Evolutionary conservation across 2,888 invertebrate species (phyloP).

Genomic region (Caenorhabditis sp.): DNA sequence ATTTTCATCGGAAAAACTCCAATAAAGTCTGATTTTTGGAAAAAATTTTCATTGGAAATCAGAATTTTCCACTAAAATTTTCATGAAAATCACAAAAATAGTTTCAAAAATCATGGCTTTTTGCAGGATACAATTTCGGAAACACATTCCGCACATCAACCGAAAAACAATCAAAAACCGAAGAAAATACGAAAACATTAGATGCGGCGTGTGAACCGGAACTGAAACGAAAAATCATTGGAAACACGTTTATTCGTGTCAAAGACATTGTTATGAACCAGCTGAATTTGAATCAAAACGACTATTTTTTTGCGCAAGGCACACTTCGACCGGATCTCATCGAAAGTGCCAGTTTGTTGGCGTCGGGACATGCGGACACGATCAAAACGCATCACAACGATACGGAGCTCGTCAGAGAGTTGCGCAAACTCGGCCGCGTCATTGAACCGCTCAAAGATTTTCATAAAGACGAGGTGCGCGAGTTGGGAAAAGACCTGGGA

Average conservation of each 20-base stretch:
- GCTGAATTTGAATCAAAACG: constrained; percentile 88
- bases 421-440: constrained; percentile 81
- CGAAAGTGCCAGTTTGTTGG: constrained; percentile 85
- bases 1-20: too few species aligned
- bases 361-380: constrained; percentile 85
- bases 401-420: constrained; percentile 86
- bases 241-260: constrained; percentile 92
- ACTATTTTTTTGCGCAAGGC: constrained; percentile 73
- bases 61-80: too few species aligned
- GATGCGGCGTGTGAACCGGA: constrained; percentile 80
- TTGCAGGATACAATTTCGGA: constrained; percentile 60
- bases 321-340: constrained; percentile 96
- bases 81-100: too few species aligned
- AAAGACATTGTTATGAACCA: constrained; percentile 70
- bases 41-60: too few species aligned
- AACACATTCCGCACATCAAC: constrained; percentile 57
- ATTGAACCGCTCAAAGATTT: constrained; percentile 98
- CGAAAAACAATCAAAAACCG: constrained; percentile 25
- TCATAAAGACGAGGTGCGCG: constrained; percentile 95
- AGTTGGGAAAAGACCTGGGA: constrained; percentile 87
- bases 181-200: constrained; percentile 28
- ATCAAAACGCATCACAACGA: constrained; percentile 99
- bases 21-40: too few species aligned
- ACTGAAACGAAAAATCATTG: constrained; percentile 96
- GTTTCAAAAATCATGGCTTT: neutral